Evolutionary conservation across 1,140 invertebrate species (phyloP).

Genomic region (Calycopis cecrops): DNA sequence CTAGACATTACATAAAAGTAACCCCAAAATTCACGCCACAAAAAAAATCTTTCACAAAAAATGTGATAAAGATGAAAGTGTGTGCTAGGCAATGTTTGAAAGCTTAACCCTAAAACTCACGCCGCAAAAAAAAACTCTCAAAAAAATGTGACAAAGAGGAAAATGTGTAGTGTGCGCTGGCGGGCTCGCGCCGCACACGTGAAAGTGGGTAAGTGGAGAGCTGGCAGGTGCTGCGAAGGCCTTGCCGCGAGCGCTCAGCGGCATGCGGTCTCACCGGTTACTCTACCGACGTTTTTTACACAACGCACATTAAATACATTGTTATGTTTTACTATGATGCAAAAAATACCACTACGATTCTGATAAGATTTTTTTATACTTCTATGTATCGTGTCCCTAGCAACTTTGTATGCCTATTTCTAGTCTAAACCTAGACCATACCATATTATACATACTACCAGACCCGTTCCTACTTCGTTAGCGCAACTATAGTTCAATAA

Average conservation of each 20-base stretch:
- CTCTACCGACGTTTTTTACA: slow-evolving; percentile 71
- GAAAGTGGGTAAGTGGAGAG: slow-evolving; percentile 55
- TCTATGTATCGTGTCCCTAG: neutral
- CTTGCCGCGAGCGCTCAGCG: slow-evolving; percentile 62
- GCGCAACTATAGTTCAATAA: too few relatives aligned
- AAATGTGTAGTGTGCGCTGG: slow-evolving; percentile 5
- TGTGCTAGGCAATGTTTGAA: too few relatives aligned
- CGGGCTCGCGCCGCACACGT: slow-evolving; percentile 22
- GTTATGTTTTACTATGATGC: slow-evolving; percentile 66
- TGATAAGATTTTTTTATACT: slow-evolving; percentile 12
- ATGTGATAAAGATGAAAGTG: too few relatives aligned
- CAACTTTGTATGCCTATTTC: neutral
- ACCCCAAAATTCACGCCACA: too few relatives aligned
- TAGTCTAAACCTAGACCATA: too few relatives aligned
- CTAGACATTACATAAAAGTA: too few relatives aligned
- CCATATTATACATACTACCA: too few relatives aligned
- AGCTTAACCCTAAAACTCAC: too few relatives aligned
- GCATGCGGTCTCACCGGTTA: slow-evolving; percentile 72
- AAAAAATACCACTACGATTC: slow-evolving; percentile 35
- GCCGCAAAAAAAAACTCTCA: neutral
- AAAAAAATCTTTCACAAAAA: too few relatives aligned
- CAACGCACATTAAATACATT: slow-evolving; percentile 67
- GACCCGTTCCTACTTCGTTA: too few relatives aligned
- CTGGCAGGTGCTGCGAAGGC: slow-evolving; percentile 56
- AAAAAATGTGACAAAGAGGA: neutral